Evolutionary conservation across 2,797 vertebrate species (phyloP).

Genomic region (Melanotaenia trifasciata): DNA sequence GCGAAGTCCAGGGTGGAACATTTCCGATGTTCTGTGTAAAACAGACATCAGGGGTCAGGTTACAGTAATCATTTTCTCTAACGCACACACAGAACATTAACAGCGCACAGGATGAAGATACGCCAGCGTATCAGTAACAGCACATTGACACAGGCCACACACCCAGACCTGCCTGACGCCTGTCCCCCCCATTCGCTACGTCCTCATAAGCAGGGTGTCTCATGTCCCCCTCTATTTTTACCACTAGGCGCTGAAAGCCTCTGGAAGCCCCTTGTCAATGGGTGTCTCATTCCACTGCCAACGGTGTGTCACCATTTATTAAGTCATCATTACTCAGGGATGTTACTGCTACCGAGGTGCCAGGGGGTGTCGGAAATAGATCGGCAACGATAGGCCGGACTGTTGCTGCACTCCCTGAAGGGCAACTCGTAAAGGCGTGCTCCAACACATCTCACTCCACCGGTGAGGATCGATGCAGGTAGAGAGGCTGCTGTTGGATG

Average conservation of each 20-base stretch:
- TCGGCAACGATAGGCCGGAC: constrained; percentile 65
- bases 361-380: constrained; percentile 71
- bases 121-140: constrained; percentile 71
- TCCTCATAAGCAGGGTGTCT: constrained; percentile 74
- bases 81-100: constrained; percentile 60
- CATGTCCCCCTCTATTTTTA: constrained; percentile 82
- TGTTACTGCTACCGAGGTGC: constrained; percentile 50
- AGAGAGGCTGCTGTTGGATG: constrained; percentile 57
- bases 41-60: constrained; percentile 54
- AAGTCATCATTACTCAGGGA: constrained; percentile 83
- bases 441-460: constrained; percentile 63
- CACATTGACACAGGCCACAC: constrained; percentile 66
- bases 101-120: constrained; percentile 63
- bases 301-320: constrained; percentile 81
- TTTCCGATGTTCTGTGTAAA: constrained; percentile 70
- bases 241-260: constrained; percentile 79
- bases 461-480: constrained; percentile 67
- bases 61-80: constrained; percentile 68
- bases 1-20: constrained; percentile 57
- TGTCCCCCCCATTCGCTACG: constrained; percentile 45
- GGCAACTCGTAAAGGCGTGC: constrained; percentile 59
- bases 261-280: constrained; percentile 82
- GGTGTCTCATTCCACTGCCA: constrained; percentile 72
- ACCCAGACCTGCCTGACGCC: constrained; percentile 59
- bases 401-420: constrained; percentile 77